These are phyloP conservation scores for Betta splendens DNA, from an alignment of 2,797 vertebrate genomes.

Conservation along the genomic window DNA sequence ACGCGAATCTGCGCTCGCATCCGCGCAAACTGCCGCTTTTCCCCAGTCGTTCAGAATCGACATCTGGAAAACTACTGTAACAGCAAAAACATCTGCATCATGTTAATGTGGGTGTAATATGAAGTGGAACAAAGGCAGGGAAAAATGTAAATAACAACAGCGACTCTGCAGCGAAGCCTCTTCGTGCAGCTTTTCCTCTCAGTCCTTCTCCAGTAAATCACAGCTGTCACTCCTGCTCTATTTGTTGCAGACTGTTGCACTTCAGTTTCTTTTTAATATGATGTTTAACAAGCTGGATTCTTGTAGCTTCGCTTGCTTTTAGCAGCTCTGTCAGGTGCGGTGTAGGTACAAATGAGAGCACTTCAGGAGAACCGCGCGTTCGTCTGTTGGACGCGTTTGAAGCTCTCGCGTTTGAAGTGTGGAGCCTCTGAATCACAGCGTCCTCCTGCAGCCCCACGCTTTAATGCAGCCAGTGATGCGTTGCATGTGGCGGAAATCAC, in stretches of 20 bases:
- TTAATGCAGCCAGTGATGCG: constrained; percentile 23
- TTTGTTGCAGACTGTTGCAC: constrained; percentile 8
- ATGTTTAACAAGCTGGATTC: constrained; percentile 1
- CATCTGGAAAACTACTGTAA: constrained; percentile 32
- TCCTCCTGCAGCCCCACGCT: constrained; percentile 22
- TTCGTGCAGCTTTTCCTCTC: constrained; percentile 1
- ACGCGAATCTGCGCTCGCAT: constrained; percentile 15
- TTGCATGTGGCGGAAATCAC: constrained; percentile 26
- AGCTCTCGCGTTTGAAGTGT: constrained; percentile 15
- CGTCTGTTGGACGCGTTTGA: constrained; percentile 11
- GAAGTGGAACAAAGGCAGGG: constrained; percentile 26
- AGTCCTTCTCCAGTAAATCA: not conserved
- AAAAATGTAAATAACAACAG: constrained; percentile 29
- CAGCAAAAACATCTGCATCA: constrained; percentile 31
- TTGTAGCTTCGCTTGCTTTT: not conserved
- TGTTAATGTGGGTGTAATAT: constrained; percentile 28
- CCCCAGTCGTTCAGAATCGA: constrained; percentile 19
- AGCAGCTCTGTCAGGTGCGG: not conserved
- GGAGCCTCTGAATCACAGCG: constrained; percentile 13
- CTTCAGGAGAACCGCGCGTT: constrained; percentile 10
- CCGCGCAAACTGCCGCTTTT: not conserved
- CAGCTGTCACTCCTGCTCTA: not conserved
- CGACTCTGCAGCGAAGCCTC: constrained; percentile 1
- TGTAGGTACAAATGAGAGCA: constrained; percentile 9
- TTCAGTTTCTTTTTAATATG: not conserved